Conservation (phyloP, 2,113 vertebrate species). For the Python bivittatus region DNA sequence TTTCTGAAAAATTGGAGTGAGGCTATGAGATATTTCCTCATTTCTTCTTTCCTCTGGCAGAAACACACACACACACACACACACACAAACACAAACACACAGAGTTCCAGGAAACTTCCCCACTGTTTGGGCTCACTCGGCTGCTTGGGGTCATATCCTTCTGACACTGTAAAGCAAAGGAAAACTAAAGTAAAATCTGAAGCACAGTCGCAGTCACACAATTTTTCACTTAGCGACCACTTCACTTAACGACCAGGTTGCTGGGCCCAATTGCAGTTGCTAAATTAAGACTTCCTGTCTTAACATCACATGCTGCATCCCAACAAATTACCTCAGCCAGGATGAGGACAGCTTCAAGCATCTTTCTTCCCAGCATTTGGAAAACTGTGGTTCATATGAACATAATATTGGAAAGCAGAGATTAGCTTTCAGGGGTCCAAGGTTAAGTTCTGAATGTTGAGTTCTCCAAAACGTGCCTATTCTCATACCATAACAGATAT, state of each 20-base stretch:
- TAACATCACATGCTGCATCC: neutral
- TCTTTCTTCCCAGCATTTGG: neutral
- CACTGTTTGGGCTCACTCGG: neutral
- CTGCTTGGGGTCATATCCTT: neutral
- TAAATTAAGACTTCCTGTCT: neutral
- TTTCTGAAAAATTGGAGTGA: neutral
- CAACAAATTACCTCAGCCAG: neutral
- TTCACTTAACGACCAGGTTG: neutral
- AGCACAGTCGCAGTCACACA: neutral
- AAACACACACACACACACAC: neutral
- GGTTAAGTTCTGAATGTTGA: neutral
- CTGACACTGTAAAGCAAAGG: neutral
- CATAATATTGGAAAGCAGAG: neutral
- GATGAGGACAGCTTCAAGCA: neutral
- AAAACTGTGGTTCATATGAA: neutral
- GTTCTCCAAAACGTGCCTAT: neutral
- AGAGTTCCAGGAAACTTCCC: too few relatives aligned
- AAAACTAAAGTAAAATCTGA: neutral
- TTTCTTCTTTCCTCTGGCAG: neutral
- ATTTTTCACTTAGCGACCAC: neutral
- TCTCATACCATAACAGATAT: neutral
- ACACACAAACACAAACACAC: too few relatives aligned
- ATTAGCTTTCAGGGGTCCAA: neutral
- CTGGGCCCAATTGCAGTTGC: neutral
- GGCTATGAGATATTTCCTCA: neutral